phyloP scores from a whole-genome alignment of 2,797 vertebrate genomes.

The Etheostoma perlongum region DNA sequence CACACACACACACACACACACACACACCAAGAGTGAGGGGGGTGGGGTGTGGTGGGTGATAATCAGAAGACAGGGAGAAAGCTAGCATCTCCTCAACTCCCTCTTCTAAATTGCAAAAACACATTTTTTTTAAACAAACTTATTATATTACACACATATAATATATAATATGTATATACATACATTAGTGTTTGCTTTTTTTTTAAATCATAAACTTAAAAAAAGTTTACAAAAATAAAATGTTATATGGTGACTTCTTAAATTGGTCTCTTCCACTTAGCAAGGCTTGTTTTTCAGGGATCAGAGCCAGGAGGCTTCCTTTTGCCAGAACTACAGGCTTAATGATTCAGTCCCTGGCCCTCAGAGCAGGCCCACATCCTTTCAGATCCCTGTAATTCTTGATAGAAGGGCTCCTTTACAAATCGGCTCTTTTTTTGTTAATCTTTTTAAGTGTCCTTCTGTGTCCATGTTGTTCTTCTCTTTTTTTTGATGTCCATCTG shows the following conservation, averaged over 20 bases:
- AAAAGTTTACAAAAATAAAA: slow-evolving; percentile 88
- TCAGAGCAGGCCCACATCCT: slow-evolving; percentile 56
- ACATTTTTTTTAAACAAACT: slow-evolving; percentile 72
- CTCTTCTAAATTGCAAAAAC: slow-evolving; percentile 57
- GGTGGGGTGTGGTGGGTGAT: slow-evolving; percentile 11
- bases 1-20: slow-evolving; percentile 6
- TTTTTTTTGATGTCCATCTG: slow-evolving; percentile 79
- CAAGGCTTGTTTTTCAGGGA: slow-evolving; percentile 76
- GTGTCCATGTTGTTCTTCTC: slow-evolving; percentile 65
- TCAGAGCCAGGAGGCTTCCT: slow-evolving; percentile 57
- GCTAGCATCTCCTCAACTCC: slow-evolving; percentile 34
- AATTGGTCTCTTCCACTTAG: slow-evolving; percentile 74
- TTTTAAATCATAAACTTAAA: slow-evolving; percentile 86
- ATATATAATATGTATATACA: slow-evolving; percentile 80
- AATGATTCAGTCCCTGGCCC: slow-evolving; percentile 68
- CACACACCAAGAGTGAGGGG: slow-evolving; percentile 2
- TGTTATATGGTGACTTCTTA: slow-evolving; percentile 83
- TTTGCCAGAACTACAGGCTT: slow-evolving; percentile 64
- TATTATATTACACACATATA: slow-evolving; percentile 80
- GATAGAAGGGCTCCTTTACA: slow-evolving; percentile 72
- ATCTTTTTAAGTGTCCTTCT: slow-evolving; percentile 63
- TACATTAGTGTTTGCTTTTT: slow-evolving; percentile 78
- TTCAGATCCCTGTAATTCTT: slow-evolving; percentile 59
- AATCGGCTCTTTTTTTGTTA: slow-evolving; percentile 69
- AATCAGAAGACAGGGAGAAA: slow-evolving; percentile 23